A percentile compares a stretch with the other conserved stretches of the same genome.
Evolutionary conservation across 2,888 invertebrate species (phyloP).

Genomic region (Nemapogon koenigi): DNA sequence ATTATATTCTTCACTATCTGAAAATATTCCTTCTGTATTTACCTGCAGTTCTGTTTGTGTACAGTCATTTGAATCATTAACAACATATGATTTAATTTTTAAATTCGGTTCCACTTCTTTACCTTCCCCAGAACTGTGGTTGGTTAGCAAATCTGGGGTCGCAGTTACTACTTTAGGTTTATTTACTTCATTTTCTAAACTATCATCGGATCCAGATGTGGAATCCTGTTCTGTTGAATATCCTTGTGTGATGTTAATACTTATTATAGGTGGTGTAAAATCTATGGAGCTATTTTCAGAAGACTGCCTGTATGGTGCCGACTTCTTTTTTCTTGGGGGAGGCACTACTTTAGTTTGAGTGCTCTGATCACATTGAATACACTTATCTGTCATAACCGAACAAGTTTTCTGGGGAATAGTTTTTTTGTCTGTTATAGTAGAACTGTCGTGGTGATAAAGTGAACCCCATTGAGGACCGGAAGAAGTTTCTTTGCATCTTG

Average conservation of each 20-base stretch:
- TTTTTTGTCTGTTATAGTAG: constrained; percentile 37
- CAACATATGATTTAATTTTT: neutral
- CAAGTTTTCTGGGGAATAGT: constrained; percentile 34
- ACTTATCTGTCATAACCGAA: constrained; percentile 42
- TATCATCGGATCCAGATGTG: constrained; percentile 55
- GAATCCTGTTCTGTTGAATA: constrained; percentile 48
- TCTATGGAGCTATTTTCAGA: constrained; percentile 26
- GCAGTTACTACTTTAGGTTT: constrained; percentile 25
- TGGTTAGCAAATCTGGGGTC: constrained; percentile 65
- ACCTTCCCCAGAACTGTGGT: constrained; percentile 50
- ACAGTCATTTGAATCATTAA: constrained; percentile 11
- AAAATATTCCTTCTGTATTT: constrained; percentile 30
- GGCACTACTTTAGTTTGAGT: constrained; percentile 42
- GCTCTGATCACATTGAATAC: constrained; percentile 27
- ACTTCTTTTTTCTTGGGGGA: constrained; percentile 40
- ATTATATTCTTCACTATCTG: constrained; percentile 32
- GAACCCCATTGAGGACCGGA: constrained; percentile 41
- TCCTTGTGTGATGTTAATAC: constrained; percentile 66
- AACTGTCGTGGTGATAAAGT: constrained; percentile 32
- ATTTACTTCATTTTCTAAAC: constrained; percentile 29
- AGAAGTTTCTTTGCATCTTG: constrained; percentile 52
- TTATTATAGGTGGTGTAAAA: constrained; percentile 53
- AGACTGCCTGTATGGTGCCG: constrained; percentile 21
- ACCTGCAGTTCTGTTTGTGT: constrained; percentile 11
- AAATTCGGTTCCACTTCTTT: neutral